A percentile compares a stretch with the other conserved stretches of the same genome.
Conservation (phyloP, 2,113 vertebrate species). For the Daubentonia madagascariensis region DNA sequence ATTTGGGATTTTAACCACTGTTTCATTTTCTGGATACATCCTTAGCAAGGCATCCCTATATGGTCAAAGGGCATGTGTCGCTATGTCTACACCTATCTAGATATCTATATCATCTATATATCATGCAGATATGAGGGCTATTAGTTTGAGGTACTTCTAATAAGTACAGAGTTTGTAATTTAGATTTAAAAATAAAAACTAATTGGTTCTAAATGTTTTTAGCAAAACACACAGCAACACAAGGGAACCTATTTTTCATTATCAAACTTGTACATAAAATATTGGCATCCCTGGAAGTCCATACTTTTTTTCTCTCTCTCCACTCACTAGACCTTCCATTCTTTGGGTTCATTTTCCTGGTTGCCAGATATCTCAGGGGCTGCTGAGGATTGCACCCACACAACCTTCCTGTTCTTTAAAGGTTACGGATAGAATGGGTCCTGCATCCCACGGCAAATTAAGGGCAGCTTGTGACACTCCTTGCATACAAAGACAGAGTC, state of each 20-base stretch:
- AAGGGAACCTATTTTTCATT: background rate
- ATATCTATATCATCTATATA: no score
- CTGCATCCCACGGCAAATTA: background rate
- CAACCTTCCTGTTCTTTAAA: background rate
- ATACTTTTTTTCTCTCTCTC: background rate
- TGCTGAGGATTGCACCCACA: background rate
- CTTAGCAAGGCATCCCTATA: background rate
- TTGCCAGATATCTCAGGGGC: background rate
- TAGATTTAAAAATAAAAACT: background rate
- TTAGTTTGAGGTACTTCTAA: slow-evolving; percentile 11
- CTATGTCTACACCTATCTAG: no score
- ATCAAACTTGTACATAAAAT: background rate
- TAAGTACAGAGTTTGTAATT: background rate
- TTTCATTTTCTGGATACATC: background rate
- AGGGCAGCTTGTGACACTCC: background rate
- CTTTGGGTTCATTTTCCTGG: background rate
- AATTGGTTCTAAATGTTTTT: background rate
- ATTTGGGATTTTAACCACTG: background rate
- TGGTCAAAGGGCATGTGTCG: background rate
- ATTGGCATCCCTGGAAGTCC: background rate
- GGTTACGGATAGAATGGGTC: background rate
- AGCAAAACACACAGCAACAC: background rate
- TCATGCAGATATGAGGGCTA: background rate
- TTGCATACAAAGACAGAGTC: background rate
- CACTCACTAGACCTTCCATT: background rate